Conservation (phyloP, 2,113 vertebrate species). For the Catharus minimus region DNA sequence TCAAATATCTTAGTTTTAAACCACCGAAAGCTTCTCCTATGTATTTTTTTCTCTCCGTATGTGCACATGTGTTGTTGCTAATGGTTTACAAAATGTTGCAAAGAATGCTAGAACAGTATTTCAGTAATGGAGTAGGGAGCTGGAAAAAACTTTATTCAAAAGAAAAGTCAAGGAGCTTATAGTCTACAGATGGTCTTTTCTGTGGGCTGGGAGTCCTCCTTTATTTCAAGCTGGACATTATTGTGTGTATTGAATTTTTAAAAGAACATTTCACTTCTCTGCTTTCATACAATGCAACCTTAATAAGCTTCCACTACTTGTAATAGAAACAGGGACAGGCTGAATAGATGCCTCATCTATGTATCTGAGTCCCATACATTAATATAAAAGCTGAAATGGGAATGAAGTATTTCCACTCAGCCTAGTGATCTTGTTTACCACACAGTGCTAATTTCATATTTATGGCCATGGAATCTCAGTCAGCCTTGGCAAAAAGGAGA, state of each 20-base stretch:
- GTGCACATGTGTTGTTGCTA: background rate
- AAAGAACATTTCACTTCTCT: background rate
- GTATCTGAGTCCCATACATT: background rate
- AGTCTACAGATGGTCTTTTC: background rate
- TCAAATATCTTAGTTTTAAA: background rate
- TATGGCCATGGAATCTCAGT: background rate
- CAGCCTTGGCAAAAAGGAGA: background rate
- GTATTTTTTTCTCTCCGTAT: accelerated
- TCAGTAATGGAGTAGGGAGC: background rate
- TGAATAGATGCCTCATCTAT: background rate
- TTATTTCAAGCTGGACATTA: background rate
- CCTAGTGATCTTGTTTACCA: background rate
- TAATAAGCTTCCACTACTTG: background rate
- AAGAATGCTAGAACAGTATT: background rate
- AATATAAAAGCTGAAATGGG: background rate
- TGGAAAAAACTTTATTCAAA: background rate
- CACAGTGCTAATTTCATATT: background rate
- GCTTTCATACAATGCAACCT: background rate
- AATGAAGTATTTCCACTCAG: background rate
- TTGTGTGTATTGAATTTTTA: background rate
- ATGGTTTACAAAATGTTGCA: background rate
- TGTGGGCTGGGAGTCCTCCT: background rate
- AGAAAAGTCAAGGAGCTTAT: background rate
- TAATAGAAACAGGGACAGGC: background rate
- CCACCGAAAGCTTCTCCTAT: background rate